A percentile compares a stretch with the other conserved stretches of the same genome.
Evolutionary conservation across 2,113 vertebrate genomes (phyloP).

Genomic region (Chaetodon auriga): DNA sequence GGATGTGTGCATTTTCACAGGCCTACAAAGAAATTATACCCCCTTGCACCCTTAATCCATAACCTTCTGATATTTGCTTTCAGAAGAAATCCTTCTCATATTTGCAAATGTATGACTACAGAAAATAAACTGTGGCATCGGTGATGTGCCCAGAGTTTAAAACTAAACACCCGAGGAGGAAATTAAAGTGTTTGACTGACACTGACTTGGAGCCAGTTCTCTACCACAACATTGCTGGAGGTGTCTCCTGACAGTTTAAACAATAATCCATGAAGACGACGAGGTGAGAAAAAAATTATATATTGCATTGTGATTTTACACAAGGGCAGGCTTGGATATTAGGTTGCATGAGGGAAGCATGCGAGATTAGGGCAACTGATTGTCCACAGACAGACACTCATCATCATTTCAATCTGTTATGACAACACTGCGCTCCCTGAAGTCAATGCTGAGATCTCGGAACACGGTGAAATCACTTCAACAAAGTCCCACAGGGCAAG

Average conservation of each 20-base stretch:
- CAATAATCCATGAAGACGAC: conserved; percentile 62
- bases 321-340: conserved; percentile 32
- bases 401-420: conserved; percentile 7
- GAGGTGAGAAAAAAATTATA: conserved; percentile 59
- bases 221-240: conserved; percentile 61
- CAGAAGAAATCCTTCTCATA: conserved; percentile 66
- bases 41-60: conserved; percentile 60
- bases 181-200: conserved; percentile 78
- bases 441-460: conserved; percentile 16
- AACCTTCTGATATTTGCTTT: conserved; percentile 74
- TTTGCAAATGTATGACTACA: conserved; percentile 67
- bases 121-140: conserved; percentile 78
- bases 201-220: conserved; percentile 47
- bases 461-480: conserved; percentile 1
- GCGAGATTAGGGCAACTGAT: conserved; percentile 31
- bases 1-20: conserved; percentile 42
- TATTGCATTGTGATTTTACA: conserved; percentile 55
- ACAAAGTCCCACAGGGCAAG: neutral
- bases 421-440: conserved; percentile 23
- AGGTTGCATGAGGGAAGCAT: conserved; percentile 42
- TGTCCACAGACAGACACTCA: conserved; percentile 3
- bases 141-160: conserved; percentile 57
- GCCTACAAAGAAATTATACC: conserved; percentile 34
- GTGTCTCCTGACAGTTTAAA: conserved; percentile 62
- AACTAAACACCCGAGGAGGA: conserved; percentile 72